Base-by-base conservation (phyloP, 37 sponge, comb jelly and placozoan genomes). In the Eunapius fragilis region DNA sequence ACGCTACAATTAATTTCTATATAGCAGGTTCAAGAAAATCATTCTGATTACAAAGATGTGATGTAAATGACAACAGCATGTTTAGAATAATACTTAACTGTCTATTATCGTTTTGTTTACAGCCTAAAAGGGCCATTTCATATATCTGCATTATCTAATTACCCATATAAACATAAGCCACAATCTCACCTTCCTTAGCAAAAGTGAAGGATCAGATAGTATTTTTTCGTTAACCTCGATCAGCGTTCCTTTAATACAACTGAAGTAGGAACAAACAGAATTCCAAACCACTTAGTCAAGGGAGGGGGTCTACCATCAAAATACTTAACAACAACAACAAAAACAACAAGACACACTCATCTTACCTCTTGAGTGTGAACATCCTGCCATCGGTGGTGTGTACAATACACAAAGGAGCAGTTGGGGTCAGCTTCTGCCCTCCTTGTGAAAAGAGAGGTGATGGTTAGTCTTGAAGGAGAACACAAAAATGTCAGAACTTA, bases 161-260 rank as follows among this genome's bases (percentile, higher is more conserved):
- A n/a, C n/a, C n/a, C n/a, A n/a, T n/a, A n/a, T n/a, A n/a, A n/a
- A n/a, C n/a, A n/a, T n/a, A n/a, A n/a, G n/a, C 9, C 4, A 45
- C 47, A 45, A 58, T 17, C 76, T 25, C 33, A 91, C 92, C 78
- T 91, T 79, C 24, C 70, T 80, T 71, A 68, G 37, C 25, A 91
- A 73, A 27, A 91, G 74, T 23, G 69, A 49, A 31, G 84, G 84
- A 25, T 87, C 24, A 11, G 38, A 31, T n/a, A 84, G 13, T 9
- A 91, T 48, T 5, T 36, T 32, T 25, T 91, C 84, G 78, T 91
- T 91, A 27, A 91, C 80, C 71, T 91, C 92, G 34, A 91, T 74
- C 26, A 91, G 85, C 68, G 26, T 78, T 22, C 92, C 92, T 70
- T 84, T 91, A 37, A 91, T 68, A 69, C 92, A 91, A 35, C 92